These are phyloP conservation scores for Tragelaphus buxtoni DNA, from an alignment of 2,113 vertebrate species.

Conservation along the genomic window DNA sequence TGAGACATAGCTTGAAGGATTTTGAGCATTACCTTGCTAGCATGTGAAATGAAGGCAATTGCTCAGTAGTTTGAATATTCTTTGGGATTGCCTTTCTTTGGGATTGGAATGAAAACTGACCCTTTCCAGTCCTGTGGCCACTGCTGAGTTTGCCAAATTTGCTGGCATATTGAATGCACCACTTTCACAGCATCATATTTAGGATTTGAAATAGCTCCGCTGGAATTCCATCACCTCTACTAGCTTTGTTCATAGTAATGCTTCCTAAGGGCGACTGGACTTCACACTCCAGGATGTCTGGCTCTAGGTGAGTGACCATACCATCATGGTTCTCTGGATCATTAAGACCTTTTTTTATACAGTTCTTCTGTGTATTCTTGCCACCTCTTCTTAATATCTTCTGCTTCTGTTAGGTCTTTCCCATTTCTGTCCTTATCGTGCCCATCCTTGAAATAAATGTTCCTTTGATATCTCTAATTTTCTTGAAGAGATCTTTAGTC, in stretches of 20 bases:
- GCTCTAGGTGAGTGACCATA: not conserved
- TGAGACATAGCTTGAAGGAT: not conserved
- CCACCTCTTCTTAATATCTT: not conserved
- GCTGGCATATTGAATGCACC: not conserved
- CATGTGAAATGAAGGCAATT: not conserved
- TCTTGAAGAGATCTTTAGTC: not conserved
- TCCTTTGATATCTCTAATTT: not conserved
- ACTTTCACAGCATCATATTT: not conserved
- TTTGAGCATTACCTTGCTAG: not conserved
- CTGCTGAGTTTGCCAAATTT: not conserved
- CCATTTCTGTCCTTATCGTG: not conserved
- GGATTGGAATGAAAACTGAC: not conserved
- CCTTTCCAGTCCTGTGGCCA: not conserved
- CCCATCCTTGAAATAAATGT: not conserved
- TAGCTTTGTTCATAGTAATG: not conserved
- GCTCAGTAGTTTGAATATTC: not conserved
- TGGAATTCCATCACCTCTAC: not conserved
- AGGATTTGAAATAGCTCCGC: not conserved
- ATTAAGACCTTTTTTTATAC: not conserved
- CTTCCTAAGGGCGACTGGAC: not conserved
- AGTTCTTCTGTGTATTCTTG: not conserved
- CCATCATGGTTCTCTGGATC: not conserved
- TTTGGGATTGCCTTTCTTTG: not conserved
- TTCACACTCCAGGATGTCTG: not conserved
- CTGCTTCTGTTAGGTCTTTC: not conserved